Conservation (phyloP, 1,140 invertebrate species). For the Drosophila burlai region DNA sequence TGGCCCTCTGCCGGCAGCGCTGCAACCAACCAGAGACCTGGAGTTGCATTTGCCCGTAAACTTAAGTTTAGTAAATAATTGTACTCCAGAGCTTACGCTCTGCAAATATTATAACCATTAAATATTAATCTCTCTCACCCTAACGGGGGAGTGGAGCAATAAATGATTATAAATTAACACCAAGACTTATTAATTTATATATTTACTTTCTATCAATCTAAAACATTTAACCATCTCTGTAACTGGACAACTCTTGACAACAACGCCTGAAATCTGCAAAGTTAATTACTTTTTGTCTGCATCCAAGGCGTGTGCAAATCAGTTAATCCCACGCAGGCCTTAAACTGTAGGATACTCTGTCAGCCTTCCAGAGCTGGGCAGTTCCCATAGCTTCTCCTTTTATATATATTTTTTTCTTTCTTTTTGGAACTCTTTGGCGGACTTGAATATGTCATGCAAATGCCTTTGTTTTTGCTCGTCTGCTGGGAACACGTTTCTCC, state of each 20-base stretch:
- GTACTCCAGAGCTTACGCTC: no score
- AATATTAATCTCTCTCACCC: no score
- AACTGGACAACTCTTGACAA: conserved; percentile 14
- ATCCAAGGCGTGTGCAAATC: conserved; percentile 38
- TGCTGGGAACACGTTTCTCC: conserved; percentile 55
- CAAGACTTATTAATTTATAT: no score
- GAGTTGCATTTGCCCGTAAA: no score
- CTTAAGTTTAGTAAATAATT: no score
- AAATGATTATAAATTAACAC: no score
- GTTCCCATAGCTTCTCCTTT: conserved; percentile 40
- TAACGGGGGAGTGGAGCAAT: no score
- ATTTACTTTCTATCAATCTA: not conserved
- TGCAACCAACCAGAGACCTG: no score
- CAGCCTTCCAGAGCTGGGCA: conserved; percentile 38
- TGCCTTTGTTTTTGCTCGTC: conserved; percentile 66
- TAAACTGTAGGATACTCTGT: conserved; percentile 48
- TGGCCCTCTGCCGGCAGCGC: no score
- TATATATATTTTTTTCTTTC: not conserved
- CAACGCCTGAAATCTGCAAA: conserved; percentile 51
- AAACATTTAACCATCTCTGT: not conserved
- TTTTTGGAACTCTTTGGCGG: conserved; percentile 23
- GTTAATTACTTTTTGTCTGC: conserved; percentile 56
- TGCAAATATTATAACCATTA: no score
- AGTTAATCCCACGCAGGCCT: conserved; percentile 53
- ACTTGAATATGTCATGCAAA: conserved; percentile 70